phyloP scores from a whole-genome alignment of 2,888 invertebrate species.

The Keiferia lycopersicella region DNA sequence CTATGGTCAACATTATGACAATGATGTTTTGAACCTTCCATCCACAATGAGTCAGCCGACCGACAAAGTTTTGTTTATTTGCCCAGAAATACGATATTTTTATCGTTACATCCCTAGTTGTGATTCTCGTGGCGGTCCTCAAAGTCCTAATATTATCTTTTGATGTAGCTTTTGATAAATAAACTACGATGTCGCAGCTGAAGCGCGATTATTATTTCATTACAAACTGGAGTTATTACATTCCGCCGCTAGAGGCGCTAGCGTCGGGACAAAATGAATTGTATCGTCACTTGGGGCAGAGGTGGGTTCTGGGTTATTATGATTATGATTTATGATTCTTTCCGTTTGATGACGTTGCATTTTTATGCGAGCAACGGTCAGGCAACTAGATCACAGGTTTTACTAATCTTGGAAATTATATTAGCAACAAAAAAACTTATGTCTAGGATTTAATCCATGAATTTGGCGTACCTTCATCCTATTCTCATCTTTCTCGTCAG shows the following conservation, averaged over 20 bases:
- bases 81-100: too few species aligned
- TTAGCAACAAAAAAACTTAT: too few species aligned
- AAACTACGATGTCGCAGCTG: conserved; percentile 37
- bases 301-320: background rate
- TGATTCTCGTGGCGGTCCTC: conserved; percentile 29
- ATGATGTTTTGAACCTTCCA: too few species aligned
- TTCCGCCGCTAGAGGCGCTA: conserved; percentile 35
- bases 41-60: too few species aligned
- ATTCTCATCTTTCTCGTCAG: too few species aligned
- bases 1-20: too few species aligned
- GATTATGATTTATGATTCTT: background rate
- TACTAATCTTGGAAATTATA: too few species aligned
- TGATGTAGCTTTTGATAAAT: conserved; percentile 42
- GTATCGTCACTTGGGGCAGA: conserved; percentile 25
- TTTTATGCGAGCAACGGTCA: background rate
- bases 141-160: conserved; percentile 54
- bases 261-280: conserved; percentile 32
- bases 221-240: conserved; percentile 41
- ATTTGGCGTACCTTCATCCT: too few species aligned
- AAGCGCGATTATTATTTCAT: conserved; percentile 48
- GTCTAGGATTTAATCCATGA: too few species aligned
- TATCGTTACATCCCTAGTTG: background rate
- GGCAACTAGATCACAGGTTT: background rate
- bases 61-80: too few species aligned
- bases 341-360: background rate